A percentile compares a stretch with the other conserved stretches of the same genome.
These are phyloP conservation scores for Ctenodactylus gundi DNA, from an alignment of 2,113 vertebrate species.

Conservation along the genomic window DNA sequence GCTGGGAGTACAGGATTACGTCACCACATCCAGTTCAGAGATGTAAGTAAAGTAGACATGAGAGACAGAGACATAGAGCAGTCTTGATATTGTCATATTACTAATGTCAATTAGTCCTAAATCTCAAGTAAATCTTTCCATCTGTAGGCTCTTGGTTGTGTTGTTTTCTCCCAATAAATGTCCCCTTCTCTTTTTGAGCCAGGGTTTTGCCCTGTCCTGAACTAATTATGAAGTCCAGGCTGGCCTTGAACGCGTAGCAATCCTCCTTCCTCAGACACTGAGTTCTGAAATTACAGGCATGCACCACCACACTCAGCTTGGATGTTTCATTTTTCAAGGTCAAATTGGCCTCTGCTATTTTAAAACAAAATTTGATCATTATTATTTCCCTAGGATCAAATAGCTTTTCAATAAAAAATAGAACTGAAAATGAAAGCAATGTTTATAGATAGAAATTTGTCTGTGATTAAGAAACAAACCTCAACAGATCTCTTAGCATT, in stretches of 20 bases:
- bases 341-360: neutral
- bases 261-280: too few relatives aligned
- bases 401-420: neutral
- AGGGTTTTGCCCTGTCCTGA: too few relatives aligned
- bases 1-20: too few relatives aligned
- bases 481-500: neutral
- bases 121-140: neutral
- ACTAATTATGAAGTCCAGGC: too few relatives aligned
- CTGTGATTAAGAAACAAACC: neutral
- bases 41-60: neutral
- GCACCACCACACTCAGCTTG: too few relatives aligned
- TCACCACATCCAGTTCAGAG: too few relatives aligned
- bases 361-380: neutral
- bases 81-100: neutral
- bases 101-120: neutral
- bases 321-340: neutral
- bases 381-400: neutral
- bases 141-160: neutral
- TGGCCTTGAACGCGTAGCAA: too few relatives aligned
- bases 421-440: neutral
- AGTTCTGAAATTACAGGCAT: too few relatives aligned
- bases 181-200: too few relatives aligned
- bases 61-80: neutral
- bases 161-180: neutral
- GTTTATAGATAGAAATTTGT: neutral